These are phyloP conservation scores for Enteromius unitaeniatus DNA, from an alignment of 2,797 vertebrate species.

Conservation along the genomic window DNA sequence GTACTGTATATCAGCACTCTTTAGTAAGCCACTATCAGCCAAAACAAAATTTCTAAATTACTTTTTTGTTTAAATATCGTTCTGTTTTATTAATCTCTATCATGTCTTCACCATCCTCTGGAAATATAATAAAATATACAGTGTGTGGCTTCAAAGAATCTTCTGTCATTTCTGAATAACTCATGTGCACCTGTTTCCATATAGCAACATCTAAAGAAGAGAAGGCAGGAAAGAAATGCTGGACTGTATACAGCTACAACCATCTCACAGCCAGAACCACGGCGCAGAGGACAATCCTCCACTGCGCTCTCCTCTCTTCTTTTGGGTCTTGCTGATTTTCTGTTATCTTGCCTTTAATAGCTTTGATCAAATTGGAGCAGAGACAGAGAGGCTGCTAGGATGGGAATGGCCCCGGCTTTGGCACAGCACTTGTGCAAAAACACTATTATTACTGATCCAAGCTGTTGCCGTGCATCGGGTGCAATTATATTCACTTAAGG, in stretches of 20 bases:
- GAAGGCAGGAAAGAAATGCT: slow-evolving; percentile 26
- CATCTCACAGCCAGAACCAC: slow-evolving; percentile 38
- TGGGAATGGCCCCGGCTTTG: slow-evolving; percentile 57
- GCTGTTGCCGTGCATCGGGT: slow-evolving; percentile 56
- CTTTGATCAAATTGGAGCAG: slow-evolving; percentile 64
- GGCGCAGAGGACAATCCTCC: slow-evolving; percentile 32
- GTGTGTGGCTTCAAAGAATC: slow-evolving; percentile 37
- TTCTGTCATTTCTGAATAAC: slow-evolving; percentile 27
- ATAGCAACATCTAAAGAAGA: slow-evolving; percentile 53
- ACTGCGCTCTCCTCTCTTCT: slow-evolving; percentile 50
- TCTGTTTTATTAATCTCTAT: no score
- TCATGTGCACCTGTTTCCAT: slow-evolving; percentile 29
- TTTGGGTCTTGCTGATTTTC: slow-evolving; percentile 59
- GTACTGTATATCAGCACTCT: not conserved
- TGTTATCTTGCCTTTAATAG: slow-evolving; percentile 64
- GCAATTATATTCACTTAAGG: slow-evolving; percentile 64
- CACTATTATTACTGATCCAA: slow-evolving; percentile 59
- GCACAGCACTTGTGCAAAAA: slow-evolving; percentile 57
- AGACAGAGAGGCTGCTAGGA: slow-evolving; percentile 54
- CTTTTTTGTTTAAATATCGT: not conserved
- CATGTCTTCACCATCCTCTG: not conserved
- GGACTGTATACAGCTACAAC: slow-evolving; percentile 35
- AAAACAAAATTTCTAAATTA: not conserved
- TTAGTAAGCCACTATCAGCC: not conserved
- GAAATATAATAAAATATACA: slow-evolving; percentile 14